These are phyloP conservation scores for Epirrita christyi DNA, from an alignment of 2,888 invertebrate genomes.

Conservation along the genomic window DNA sequence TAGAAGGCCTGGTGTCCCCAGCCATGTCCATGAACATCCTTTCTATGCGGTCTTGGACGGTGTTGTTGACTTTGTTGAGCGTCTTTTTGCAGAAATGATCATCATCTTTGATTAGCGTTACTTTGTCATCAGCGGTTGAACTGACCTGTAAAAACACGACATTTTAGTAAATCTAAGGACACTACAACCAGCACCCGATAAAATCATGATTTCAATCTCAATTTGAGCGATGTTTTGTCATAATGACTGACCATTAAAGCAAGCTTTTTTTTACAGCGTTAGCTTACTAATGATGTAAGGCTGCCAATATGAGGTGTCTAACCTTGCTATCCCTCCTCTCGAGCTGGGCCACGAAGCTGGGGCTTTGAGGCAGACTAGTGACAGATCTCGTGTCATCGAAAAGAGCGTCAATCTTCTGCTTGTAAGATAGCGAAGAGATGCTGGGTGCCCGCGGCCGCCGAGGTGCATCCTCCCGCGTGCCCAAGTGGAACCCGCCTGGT, in stretches of 20 bases:
- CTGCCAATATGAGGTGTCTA: not conserved
- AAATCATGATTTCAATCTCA: no score
- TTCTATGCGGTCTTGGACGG: slow-evolving; percentile 94
- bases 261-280: no score
- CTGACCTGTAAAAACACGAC: slow-evolving; percentile 55
- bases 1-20: slow-evolving; percentile 78
- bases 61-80: slow-evolving; percentile 82
- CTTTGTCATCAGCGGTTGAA: slow-evolving; percentile 63
- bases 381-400: slow-evolving; percentile 90
- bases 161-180: no score
- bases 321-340: slow-evolving; percentile 71
- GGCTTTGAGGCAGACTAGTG: slow-evolving; percentile 73
- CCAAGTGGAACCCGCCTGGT: slow-evolving; percentile 74
- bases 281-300: no score
- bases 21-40: slow-evolving; percentile 92
- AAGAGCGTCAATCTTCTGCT: slow-evolving; percentile 94
- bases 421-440: slow-evolving; percentile 87
- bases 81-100: slow-evolving; percentile 71
- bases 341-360: slow-evolving; percentile 48
- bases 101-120: slow-evolving; percentile 71
- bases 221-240: no score
- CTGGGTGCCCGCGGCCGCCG: slow-evolving; percentile 71
- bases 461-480: slow-evolving; percentile 70
- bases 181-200: no score
- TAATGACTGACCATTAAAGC: no score